These are phyloP conservation scores for Cynopterus brachyotis DNA, from an alignment of 2,113 vertebrate genomes.

Conservation along the genomic window DNA sequence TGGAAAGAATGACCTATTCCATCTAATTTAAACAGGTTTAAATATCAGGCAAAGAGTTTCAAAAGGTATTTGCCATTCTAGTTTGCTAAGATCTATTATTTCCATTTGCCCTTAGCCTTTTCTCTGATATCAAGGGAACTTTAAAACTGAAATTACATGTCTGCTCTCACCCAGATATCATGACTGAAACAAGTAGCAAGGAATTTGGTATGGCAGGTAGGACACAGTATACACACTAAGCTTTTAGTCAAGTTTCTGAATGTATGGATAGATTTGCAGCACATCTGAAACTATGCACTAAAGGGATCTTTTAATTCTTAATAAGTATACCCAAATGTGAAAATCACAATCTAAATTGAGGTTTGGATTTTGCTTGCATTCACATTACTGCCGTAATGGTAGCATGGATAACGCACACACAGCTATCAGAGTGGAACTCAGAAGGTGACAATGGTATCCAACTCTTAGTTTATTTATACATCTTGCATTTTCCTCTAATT, in stretches of 20 bases:
- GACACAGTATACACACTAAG: background rate
- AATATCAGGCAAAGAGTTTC: slow-evolving; percentile 8
- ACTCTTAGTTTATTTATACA: background rate
- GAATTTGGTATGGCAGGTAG: background rate
- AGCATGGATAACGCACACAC: background rate
- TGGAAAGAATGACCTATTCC: background rate
- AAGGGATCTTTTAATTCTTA: background rate
- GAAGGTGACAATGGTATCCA: background rate
- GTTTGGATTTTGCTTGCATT: background rate
- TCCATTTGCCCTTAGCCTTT: background rate
- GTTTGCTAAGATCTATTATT: slow-evolving; percentile 4
- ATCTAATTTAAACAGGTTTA: background rate
- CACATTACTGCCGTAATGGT: background rate
- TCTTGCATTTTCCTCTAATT: background rate
- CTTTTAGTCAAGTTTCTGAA: slow-evolving; percentile 9
- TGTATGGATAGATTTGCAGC: background rate
- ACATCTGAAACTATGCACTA: background rate
- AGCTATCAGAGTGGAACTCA: background rate
- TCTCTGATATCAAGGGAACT: background rate
- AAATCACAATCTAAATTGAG: background rate
- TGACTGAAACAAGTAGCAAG: background rate
- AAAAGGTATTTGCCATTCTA: background rate
- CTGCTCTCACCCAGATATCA: background rate
- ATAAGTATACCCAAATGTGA: background rate
- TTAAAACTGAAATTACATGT: slow-evolving; percentile 11